Evolutionary conservation across 2,888 invertebrate genomes (phyloP).

Genomic region (Nephrotoma flavescens): DNA sequence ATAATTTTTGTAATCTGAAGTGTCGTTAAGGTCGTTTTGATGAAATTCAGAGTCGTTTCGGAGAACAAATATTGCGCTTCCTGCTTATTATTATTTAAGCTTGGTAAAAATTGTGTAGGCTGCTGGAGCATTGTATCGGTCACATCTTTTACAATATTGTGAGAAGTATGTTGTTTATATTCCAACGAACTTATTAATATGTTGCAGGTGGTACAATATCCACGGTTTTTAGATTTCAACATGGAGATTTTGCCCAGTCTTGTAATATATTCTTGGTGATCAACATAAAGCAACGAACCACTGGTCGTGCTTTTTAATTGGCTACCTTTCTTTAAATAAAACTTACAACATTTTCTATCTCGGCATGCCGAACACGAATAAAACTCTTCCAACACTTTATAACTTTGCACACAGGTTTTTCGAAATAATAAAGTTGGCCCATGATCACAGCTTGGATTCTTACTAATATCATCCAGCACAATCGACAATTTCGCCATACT

Average conservation of each 20-base stretch:
- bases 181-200: conserved; percentile 24
- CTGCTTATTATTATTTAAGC: conserved; percentile 56
- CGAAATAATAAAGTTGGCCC: conserved; percentile 65
- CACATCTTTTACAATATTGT: conserved; percentile 37
- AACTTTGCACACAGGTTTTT: conserved; percentile 15
- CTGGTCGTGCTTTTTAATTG: background rate
- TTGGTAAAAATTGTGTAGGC: conserved; percentile 52
- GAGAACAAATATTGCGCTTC: conserved; percentile 85
- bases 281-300: background rate
- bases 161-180: conserved; percentile 34
- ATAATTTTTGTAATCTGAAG: conserved; percentile 52
- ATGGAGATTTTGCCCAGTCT: conserved; percentile 10
- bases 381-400: conserved; percentile 33
- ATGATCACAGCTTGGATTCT: conserved; percentile 57
- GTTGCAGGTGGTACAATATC: conserved; percentile 51
- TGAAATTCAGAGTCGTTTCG: conserved; percentile 44
- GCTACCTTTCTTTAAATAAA: conserved; percentile 17
- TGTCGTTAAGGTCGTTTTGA: conserved; percentile 43
- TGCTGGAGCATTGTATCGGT: conserved; percentile 41
- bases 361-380: conserved; percentile 77
- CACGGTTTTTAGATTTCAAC: conserved; percentile 29
- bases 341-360: conserved; percentile 39
- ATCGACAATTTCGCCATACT: conserved; percentile 20
- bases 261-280: conserved; percentile 18
- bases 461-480: conserved; percentile 38